Conservation (phyloP, 2,113 vertebrate species). For the Pedionomus torquatus region DNA sequence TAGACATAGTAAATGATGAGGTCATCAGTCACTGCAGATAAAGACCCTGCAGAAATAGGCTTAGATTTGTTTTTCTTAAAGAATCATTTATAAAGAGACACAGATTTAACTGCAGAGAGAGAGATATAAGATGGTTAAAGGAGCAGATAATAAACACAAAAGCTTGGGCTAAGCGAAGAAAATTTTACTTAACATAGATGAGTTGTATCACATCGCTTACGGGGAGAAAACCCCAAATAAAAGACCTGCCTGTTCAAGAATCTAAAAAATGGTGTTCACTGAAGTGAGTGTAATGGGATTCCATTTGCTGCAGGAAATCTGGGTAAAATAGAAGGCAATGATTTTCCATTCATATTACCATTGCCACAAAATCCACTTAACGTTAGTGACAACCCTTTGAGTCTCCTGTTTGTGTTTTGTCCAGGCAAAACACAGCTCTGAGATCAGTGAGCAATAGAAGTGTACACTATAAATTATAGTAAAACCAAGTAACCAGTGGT, state of each 20-base stretch:
- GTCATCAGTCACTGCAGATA: conserved; percentile 8
- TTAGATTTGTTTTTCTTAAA: conserved; percentile 36
- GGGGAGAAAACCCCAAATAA: background rate
- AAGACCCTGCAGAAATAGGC: conserved; percentile 36
- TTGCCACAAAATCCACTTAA: background rate
- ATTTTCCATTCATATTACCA: background rate
- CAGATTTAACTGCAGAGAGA: conserved; percentile 34
- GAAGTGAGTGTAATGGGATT: background rate
- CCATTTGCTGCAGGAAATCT: background rate
- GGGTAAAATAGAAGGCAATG: background rate
- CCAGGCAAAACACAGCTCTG: background rate
- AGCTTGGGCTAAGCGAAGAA: background rate
- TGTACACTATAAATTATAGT: background rate
- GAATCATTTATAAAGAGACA: conserved; percentile 40
- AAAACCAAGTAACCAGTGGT: background rate
- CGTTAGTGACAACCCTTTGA: background rate
- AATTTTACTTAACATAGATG: background rate
- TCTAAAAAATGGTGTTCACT: background rate
- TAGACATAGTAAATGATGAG: background rate
- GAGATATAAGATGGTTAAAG: conserved; percentile 22
- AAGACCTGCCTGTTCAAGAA: background rate
- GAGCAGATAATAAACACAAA: background rate
- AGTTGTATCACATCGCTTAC: background rate
- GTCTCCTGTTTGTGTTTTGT: background rate
- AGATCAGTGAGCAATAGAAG: background rate